A percentile compares a stretch with the other conserved stretches of the same genome.
These are phyloP conservation scores for Onychomys arenicola DNA, from an alignment of 2,797 vertebrate species.

Conservation along the genomic window DNA sequence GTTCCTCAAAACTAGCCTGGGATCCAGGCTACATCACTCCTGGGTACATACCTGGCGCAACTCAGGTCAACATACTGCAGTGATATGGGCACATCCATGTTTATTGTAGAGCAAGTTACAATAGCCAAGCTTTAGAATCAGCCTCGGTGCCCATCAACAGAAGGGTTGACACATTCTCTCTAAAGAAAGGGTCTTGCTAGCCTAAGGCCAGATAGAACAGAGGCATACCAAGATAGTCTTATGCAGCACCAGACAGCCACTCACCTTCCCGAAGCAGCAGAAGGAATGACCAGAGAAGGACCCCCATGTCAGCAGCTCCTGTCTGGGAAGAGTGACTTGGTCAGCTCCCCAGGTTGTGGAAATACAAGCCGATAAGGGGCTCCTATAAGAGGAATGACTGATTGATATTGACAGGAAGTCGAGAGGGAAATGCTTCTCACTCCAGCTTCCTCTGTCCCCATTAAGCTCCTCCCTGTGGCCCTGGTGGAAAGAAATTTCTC, in stretches of 20 bases:
- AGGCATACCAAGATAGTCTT: neutral
- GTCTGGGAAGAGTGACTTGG: neutral
- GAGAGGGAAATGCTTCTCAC: neutral
- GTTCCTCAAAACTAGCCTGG: neutral
- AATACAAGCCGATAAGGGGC: neutral
- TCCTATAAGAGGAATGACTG: neutral
- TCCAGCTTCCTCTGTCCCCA: constrained; percentile 56
- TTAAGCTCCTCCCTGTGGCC: constrained; percentile 18
- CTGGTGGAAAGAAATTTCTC: neutral
- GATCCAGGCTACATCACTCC: neutral
- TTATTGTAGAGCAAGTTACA: neutral
- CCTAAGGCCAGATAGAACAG: neutral
- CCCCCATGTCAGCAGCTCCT: neutral
- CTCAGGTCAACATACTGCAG: neutral
- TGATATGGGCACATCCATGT: no score
- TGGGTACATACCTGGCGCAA: neutral
- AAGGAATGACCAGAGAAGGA: constrained; percentile 16
- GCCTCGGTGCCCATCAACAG: neutral
- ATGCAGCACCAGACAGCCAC: neutral
- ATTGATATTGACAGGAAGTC: neutral
- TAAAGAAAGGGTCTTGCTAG: neutral
- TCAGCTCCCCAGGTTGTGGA: neutral
- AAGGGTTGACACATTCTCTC: neutral
- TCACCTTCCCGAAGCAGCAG: constrained; percentile 65
- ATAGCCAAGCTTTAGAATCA: neutral